Conservation (phyloP, 2,888 invertebrate species). For the Eupithecia vulgata region DNA sequence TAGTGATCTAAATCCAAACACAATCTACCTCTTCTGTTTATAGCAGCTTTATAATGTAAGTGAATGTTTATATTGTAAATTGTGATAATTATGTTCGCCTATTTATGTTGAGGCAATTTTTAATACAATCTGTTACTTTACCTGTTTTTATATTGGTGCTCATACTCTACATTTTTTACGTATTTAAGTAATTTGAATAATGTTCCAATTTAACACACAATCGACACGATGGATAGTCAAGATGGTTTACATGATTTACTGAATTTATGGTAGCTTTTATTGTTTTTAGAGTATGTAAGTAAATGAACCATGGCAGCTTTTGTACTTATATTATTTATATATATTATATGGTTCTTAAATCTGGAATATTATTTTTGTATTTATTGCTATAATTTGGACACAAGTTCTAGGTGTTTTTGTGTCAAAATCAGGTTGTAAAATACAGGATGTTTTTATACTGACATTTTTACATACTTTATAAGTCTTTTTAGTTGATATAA, state of each 20-base stretch:
- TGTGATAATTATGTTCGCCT: slow-evolving; percentile 41
- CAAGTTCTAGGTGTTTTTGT: background rate
- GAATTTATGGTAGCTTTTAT: background rate
- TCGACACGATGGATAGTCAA: background rate
- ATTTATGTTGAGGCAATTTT: slow-evolving; percentile 27
- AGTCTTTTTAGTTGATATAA: slow-evolving; percentile 52
- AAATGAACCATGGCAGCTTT: background rate
- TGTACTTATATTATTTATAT: slow-evolving; percentile 5
- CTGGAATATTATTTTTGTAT: background rate
- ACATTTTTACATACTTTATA: slow-evolving; percentile 44
- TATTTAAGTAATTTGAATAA: background rate
- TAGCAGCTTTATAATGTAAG: slow-evolving; percentile 36
- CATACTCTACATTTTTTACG: slow-evolving; percentile 7
- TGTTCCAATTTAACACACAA: background rate
- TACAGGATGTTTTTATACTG: slow-evolving; percentile 55
- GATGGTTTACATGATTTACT: background rate
- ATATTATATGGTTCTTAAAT: background rate
- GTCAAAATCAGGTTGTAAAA: slow-evolving; percentile 52
- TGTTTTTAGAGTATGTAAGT: background rate
- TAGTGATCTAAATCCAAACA: slow-evolving; percentile 59
- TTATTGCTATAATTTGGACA: background rate
- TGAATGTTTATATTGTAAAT: slow-evolving; percentile 39
- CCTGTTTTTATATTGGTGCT: slow-evolving; percentile 36
- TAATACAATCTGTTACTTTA: slow-evolving; percentile 13
- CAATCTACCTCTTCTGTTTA: slow-evolving; percentile 66